These are phyloP conservation scores for Gila robusta DNA, from an alignment of 2,797 vertebrate species.

Conservation along the genomic window DNA sequence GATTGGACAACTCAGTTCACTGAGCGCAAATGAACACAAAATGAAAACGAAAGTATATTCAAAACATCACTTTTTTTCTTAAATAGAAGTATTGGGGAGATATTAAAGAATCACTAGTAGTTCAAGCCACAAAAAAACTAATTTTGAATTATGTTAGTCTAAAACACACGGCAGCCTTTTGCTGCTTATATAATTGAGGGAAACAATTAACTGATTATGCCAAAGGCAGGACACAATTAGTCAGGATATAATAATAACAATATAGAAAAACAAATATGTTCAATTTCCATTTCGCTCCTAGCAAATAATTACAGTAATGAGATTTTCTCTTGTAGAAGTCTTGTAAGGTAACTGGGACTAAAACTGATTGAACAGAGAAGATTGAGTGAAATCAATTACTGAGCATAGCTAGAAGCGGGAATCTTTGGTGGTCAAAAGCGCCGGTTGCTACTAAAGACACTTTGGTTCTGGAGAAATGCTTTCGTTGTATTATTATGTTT, in stretches of 20 bases:
- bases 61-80: conserved; percentile 6
- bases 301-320: conserved; percentile 72
- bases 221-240: conserved; percentile 66
- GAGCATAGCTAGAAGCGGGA: conserved; percentile 59
- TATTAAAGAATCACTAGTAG: not conserved
- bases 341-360: conserved; percentile 59
- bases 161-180: not conserved
- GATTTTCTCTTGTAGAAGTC: conserved; percentile 66
- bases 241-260: conserved; percentile 63
- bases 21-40: not conserved
- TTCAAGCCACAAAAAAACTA: conserved; percentile 1
- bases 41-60: conserved; percentile 1
- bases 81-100: not conserved
- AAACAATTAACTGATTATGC: conserved; percentile 70
- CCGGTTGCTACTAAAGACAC: not conserved
- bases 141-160: conserved; percentile 8
- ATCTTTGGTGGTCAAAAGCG: conserved; percentile 58
- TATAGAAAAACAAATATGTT: conserved; percentile 66
- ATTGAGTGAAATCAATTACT: conserved; percentile 69
- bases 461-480: not conserved
- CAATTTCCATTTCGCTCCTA: conserved; percentile 65
- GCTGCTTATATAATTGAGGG: conserved; percentile 39
- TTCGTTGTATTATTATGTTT: not conserved
- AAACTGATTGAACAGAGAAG: conserved; percentile 64
- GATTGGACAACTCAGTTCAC: not conserved